A percentile compares a stretch with the other conserved stretches of the same genome.
Evolutionary conservation across 2,797 vertebrate genomes (phyloP).

Genomic region (Novumbra hubbsi): DNA sequence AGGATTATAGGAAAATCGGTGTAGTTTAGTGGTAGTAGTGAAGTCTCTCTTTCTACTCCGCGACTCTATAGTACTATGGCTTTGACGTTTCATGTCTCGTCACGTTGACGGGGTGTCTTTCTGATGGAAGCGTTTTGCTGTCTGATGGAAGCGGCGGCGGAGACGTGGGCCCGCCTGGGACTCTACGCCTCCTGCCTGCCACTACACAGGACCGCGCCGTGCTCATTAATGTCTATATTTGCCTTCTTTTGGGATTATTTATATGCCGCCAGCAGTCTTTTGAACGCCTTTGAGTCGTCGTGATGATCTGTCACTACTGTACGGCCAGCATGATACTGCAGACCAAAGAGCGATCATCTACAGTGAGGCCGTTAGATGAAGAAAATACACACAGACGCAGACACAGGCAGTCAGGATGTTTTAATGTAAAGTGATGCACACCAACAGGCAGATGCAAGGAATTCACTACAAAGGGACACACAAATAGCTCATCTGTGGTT

Average conservation of each 20-base stretch:
- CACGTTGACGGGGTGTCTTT: constrained; percentile 38
- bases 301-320: constrained; percentile 53
- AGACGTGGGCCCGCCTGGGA: constrained; percentile 52
- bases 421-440: background rate
- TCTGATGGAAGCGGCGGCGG: background rate
- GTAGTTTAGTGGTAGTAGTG: background rate
- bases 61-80: background rate
- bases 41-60: background rate
- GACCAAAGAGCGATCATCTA: constrained; percentile 40
- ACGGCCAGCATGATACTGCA: constrained; percentile 22
- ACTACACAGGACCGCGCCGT: constrained; percentile 26
- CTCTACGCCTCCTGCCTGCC: constrained; percentile 16
- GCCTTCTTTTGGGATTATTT: constrained; percentile 68
- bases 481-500: constrained; percentile 35
- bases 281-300: constrained; percentile 42
- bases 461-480: background rate
- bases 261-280: constrained; percentile 50
- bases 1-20: background rate
- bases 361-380: constrained; percentile 31
- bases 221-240: constrained; percentile 70
- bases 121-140: background rate
- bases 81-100: constrained; percentile 46
- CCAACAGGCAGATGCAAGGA: background rate
- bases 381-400: constrained; percentile 32
- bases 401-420: constrained; percentile 5